Percentiles rank a stretch among this genome's conserved stretches.
These are phyloP conservation scores for Miniopterus natalensis DNA, from an alignment of 2,113 vertebrate genomes.

Conservation along the genomic window DNA sequence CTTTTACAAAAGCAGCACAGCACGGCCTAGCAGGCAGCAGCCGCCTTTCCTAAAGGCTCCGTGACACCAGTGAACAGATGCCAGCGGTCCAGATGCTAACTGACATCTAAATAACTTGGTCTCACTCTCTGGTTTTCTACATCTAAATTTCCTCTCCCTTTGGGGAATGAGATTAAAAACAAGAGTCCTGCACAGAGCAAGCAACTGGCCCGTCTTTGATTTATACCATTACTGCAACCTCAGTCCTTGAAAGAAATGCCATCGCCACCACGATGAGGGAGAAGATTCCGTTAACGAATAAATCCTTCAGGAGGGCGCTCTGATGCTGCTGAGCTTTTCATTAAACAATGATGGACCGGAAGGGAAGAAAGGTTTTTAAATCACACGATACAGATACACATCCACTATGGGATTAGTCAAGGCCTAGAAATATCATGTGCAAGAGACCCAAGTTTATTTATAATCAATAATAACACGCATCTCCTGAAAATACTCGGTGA, in stretches of 20 bases:
- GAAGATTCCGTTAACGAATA: constrained; percentile 71
- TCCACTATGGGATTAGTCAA: background rate
- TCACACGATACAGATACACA: background rate
- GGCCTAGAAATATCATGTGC: background rate
- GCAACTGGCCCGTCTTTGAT: constrained; percentile 62
- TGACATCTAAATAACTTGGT: constrained; percentile 56
- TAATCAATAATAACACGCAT: constrained; percentile 19
- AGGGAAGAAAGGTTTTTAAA: constrained; percentile 32
- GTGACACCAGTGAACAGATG: background rate
- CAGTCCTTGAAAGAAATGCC: constrained; percentile 59
- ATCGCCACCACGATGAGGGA: constrained; percentile 45
- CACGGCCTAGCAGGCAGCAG: background rate
- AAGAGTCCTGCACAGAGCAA: constrained; percentile 32
- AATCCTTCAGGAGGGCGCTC: constrained; percentile 73
- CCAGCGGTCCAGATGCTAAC: background rate
- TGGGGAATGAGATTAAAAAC: constrained; percentile 48
- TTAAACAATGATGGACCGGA: constrained; percentile 43
- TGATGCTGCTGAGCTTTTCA: constrained; percentile 63
- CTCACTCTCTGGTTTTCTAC: constrained; percentile 55
- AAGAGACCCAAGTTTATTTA: constrained; percentile 66
- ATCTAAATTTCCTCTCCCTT: constrained; percentile 55
- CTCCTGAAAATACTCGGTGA: constrained; percentile 64
- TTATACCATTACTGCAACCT: constrained; percentile 68
- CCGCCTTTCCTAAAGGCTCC: background rate
- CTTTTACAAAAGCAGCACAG: background rate